These are phyloP conservation scores for Microtus oregoni DNA, from an alignment of 2,113 vertebrate genomes.

Conservation along the genomic window DNA sequence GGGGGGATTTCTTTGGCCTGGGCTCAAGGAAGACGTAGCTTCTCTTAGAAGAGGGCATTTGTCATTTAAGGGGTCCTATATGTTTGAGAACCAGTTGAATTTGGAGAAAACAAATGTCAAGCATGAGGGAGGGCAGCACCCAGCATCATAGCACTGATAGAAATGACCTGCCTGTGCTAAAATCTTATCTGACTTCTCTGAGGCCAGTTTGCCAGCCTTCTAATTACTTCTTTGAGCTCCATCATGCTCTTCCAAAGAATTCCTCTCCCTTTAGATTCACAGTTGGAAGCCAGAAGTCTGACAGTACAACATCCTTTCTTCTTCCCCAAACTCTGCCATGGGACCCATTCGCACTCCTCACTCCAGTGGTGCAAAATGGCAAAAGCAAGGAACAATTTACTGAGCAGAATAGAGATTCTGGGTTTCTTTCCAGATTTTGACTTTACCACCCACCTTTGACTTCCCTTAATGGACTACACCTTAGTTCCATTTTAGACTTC, in stretches of 20 bases:
- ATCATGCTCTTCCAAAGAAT: background rate
- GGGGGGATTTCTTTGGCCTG: constrained; percentile 15
- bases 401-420: background rate
- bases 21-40: background rate
- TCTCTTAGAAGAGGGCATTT: background rate
- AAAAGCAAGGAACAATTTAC: background rate
- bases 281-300: background rate
- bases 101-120: background rate
- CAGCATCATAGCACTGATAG: background rate
- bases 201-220: constrained; percentile 40
- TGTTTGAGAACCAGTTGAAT: background rate
- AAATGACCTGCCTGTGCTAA: background rate
- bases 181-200: background rate
- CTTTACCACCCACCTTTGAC: background rate
- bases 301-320: background rate
- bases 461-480: background rate
- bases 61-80: background rate
- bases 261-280: constrained; percentile 4
- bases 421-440: background rate
- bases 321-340: background rate
- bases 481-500: background rate
- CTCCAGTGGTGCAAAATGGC: background rate
- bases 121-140: background rate
- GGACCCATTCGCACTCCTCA: background rate
- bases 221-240: background rate